Conservation (phyloP, 2,888 invertebrate species). For the Agrochola macilenta region DNA sequence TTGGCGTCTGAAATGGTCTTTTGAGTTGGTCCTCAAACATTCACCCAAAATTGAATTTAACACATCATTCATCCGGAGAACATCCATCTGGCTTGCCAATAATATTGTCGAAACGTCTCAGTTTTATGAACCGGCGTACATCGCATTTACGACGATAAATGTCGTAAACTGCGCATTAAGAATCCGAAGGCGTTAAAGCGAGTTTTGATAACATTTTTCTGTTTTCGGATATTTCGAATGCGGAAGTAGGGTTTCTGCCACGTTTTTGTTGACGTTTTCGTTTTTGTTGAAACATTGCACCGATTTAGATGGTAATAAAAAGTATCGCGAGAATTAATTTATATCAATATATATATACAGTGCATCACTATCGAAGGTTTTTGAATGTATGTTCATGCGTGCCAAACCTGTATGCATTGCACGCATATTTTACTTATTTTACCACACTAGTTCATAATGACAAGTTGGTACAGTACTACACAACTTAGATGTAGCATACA, state of each 20-base stretch:
- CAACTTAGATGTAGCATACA: no score
- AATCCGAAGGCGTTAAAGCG: slow-evolving; percentile 17
- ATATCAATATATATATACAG: neutral
- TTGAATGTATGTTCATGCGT: neutral
- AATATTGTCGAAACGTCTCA: slow-evolving; percentile 45
- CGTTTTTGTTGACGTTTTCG: neutral
- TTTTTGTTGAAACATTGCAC: neutral
- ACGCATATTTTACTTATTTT: neutral
- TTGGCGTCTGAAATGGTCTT: neutral
- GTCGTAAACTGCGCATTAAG: slow-evolving; percentile 48
- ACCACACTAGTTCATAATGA: neutral
- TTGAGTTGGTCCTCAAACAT: neutral
- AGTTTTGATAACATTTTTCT: slow-evolving; percentile 29
- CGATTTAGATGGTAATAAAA: neutral
- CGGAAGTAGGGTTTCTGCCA: neutral
- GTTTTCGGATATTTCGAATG: slow-evolving; percentile 17
- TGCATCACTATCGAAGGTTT: neutral
- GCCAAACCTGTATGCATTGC: neutral
- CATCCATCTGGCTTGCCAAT: slow-evolving; percentile 34
- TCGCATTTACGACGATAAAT: slow-evolving; percentile 44
- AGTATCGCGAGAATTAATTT: neutral
- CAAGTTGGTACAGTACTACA: no score
- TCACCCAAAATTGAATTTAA: neutral
- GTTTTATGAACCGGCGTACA: slow-evolving; percentile 42
- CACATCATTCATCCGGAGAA: neutral